Base-by-base conservation (phyloP, 2,113 vertebrate species). In the Psophia crepitans region DNA sequence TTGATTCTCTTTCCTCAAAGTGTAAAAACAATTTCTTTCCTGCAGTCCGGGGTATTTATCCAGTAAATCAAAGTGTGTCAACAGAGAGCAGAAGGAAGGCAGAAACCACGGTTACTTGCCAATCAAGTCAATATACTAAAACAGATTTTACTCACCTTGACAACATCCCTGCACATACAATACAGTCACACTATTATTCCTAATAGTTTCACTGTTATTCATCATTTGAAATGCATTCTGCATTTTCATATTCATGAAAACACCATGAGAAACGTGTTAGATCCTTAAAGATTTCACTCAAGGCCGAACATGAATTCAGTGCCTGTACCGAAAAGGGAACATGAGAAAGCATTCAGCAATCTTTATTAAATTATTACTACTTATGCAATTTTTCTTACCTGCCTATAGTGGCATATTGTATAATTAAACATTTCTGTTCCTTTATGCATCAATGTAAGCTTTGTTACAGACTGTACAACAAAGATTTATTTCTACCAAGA, bases 101-200 rank as follows among this genome's bases (percentile, higher is more conserved):
- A 82, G 88, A 94, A 94, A 91, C 84, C 71, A 89, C 84, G 82
- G 61, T 90, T 93, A 93, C 73, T 69, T 71, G 60, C 61, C 90
- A 75, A 32, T 84, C 54, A 74, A 79, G 75, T 63, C 84, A 94
- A 86, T 46, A 64, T 5, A 63, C 30, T 77, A 71, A 78, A 90
- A 4, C 28, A 75, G 46, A 53, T 83, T 68, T 89, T 91, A 77
- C 32, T 81, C 53, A 70, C 61, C 70, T 93, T 94, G 89, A 91
- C 78, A 84, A 65, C 4, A 0, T 74, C 86, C 58, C 65, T 80
- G 70, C 43, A 66, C 75, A 56, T 37, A 69, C 23, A 94, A 30
- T 44, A 26, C 46, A 87, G 23, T 33, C 19, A 4, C 30, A 71
- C 22, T 75, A 32, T 27, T 86, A 33, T 58, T 73, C n/a, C 35